Base-by-base conservation (phyloP, 1,140 invertebrate species). In the Cheumatopsyche charites region DNA sequence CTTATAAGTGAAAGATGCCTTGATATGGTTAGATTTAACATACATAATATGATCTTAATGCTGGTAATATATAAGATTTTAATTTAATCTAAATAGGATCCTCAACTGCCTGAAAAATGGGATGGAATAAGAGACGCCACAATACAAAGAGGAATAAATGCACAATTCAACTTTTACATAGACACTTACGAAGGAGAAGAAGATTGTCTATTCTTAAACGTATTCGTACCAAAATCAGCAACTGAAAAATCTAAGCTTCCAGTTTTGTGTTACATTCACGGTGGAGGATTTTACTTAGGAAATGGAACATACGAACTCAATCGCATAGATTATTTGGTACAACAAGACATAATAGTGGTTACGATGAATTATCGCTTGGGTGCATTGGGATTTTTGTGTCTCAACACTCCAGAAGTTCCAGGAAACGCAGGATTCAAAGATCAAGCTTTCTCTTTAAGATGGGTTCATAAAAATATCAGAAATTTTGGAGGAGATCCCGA, bases 311-410 rank as follows among this genome's bases (percentile, higher is more conserved):
- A 83, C 0, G 84, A 85, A 26, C 76, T 86, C 0, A 89, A 89
- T 75, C 87, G 88, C 0, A 88, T 89, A 0, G 88, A 90, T 75
- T 88, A 88, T 67, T 80, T 92, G 5, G 79, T 89, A 0, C 82
- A 86, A 4, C 86, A 90, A 9, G 85, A 88, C 29, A 84, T 92
- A 0, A 85, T 92, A 1, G 81, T 91, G 0, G 90, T 91, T 6
- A 89, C 88, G 0, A 80, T 91, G 0, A 91, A 92, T 79, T 92
- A 92, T 77, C 80, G 91, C 66, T 79, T 91, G 1, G 90, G 90
- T 1, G 84, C 86, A 0, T 81, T 91, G 21, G 89, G 90, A 2
- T 89, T 89, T 73, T 76, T 90, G 1, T 86, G 85, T 7, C 78
- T 87, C 0, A 83, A 88, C 45, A 84, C 82, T 72, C 80, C 84